These are phyloP conservation scores for Colistium nudipinnis DNA, from an alignment of 2,113 vertebrate species.

Conservation along the genomic window DNA sequence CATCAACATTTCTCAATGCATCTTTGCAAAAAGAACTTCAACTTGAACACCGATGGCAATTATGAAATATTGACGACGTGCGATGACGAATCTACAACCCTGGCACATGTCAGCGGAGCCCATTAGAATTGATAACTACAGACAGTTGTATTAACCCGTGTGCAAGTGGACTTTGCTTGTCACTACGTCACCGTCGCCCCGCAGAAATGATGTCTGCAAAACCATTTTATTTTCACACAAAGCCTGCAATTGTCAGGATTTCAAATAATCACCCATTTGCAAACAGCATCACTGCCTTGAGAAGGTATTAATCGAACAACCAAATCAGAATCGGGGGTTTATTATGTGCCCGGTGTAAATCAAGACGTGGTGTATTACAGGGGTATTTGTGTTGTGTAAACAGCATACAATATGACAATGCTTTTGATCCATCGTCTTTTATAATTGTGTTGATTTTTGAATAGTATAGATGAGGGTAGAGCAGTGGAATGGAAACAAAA, in stretches of 20 bases:
- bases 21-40: conserved; percentile 38
- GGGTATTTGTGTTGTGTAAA: background rate
- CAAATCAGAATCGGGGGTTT: background rate
- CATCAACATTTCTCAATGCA: conserved; percentile 77
- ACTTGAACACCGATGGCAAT: background rate
- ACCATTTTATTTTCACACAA: conserved; percentile 19
- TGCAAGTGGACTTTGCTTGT: conserved; percentile 59
- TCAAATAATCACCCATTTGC: background rate
- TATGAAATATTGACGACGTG: background rate
- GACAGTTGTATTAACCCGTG: conserved; percentile 60
- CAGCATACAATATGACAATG: background rate
- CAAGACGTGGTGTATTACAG: background rate
- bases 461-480: background rate
- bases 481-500: background rate
- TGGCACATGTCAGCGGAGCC: background rate
- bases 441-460: background rate
- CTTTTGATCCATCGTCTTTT: background rate
- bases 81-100: background rate
- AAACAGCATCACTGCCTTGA: background rate
- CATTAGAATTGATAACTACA: conserved; percentile 23
- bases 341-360: background rate
- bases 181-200: conserved; percentile 68
- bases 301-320: background rate
- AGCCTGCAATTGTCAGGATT: background rate
- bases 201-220: conserved; percentile 47